Conservation (phyloP, 1,140 invertebrate species). For the Venturia canescens region DNA sequence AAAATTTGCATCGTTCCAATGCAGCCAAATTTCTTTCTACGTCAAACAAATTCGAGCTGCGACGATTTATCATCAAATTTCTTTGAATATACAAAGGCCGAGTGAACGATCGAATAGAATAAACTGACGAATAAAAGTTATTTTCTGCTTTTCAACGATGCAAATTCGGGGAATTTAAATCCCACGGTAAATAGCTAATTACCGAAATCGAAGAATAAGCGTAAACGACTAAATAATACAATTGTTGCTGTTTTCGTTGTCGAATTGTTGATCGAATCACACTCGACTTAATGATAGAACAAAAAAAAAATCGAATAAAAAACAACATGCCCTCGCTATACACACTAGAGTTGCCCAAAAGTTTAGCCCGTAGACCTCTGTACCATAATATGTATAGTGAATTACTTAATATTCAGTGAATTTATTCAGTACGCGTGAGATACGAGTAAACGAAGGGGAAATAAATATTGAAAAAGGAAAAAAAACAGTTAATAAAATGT, state of each 20-base stretch:
- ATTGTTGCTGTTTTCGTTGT: conserved; percentile 4
- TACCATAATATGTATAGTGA: neutral
- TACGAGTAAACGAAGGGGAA: too few species aligned
- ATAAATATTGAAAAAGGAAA: too few species aligned
- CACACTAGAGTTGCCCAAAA: neutral
- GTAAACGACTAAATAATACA: neutral
- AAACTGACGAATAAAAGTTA: too few species aligned
- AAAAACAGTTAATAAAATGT: neutral
- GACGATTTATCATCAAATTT: too few species aligned
- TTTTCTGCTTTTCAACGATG: too few species aligned
- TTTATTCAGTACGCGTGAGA: neutral
- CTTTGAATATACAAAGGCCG: too few species aligned
- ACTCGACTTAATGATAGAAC: neutral
- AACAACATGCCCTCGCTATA: neutral
- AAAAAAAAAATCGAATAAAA: neutral
- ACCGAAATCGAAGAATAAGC: neutral
- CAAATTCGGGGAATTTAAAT: neutral
- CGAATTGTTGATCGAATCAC: neutral
- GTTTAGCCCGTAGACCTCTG: neutral
- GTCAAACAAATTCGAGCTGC: too few species aligned
- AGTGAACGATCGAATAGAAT: too few species aligned
- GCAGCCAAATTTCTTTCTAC: too few species aligned
- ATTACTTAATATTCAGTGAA: neutral
- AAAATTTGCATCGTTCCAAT: too few species aligned
- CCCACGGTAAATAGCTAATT: too few species aligned